phyloP scores from a whole-genome alignment of 2,113 vertebrate genomes.

The Aleadryas rufinucha region DNA sequence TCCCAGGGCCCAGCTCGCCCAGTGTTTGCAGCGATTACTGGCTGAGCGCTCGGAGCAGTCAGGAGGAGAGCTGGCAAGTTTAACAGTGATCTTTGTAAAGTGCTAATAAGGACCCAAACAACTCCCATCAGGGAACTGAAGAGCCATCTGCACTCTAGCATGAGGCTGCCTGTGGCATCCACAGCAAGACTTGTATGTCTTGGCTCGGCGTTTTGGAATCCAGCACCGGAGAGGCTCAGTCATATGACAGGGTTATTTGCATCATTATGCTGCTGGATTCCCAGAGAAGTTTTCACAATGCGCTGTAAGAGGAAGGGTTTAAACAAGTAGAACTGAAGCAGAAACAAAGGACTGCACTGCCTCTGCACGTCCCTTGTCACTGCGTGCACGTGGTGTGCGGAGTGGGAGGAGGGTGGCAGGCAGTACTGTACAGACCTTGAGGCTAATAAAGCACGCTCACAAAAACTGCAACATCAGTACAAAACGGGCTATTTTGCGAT shows the following conservation, averaged over 20 bases:
- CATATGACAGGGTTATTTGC: constrained; percentile 19
- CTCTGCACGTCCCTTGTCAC: not conserved
- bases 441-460: not conserved
- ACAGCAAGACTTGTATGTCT: not conserved
- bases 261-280: not conserved
- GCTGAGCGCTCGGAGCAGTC: not conserved
- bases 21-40: not conserved
- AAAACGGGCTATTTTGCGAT: not conserved
- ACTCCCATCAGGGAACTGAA: not conserved
- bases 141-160: not conserved
- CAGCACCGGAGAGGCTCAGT: not conserved
- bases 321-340: not conserved
- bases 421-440: not conserved
- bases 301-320: not conserved
- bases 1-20: accelerated
- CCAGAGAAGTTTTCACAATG: constrained; percentile 18
- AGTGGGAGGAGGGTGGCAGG: constrained; percentile 34
- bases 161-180: constrained; percentile 16
- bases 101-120: not conserved
- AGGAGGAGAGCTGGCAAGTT: not conserved
- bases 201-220: not conserved
- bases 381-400: not conserved
- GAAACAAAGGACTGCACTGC: not conserved
- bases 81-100: not conserved
- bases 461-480: not conserved